Evolutionary conservation across 2,888 invertebrate genomes (phyloP).

Genomic region (Timema cristinae): DNA sequence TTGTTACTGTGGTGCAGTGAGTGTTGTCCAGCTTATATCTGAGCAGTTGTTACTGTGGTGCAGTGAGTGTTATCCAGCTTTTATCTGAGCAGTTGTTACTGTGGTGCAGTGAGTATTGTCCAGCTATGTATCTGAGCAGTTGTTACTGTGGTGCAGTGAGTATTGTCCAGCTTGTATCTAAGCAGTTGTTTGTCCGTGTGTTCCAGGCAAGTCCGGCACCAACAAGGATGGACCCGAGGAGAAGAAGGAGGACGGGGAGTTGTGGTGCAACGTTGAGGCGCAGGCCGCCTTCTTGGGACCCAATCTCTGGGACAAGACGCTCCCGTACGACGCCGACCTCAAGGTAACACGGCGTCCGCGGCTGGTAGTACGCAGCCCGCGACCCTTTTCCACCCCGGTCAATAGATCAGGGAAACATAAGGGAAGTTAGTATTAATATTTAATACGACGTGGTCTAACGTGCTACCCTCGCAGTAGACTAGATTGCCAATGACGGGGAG

Average conservation of each 20-base stretch:
- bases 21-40: not conserved
- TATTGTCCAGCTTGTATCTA: not conserved
- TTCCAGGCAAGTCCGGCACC: conserved; percentile 37
- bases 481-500: too few species aligned
- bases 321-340: conserved; percentile 90
- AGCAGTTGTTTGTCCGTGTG: not conserved
- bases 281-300: conserved; percentile 95
- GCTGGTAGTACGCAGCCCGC: not conserved
- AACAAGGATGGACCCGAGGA: conserved; percentile 38
- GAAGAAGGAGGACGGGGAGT: conserved; percentile 45
- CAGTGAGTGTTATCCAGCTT: not conserved
- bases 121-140: not conserved
- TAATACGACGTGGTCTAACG: not conserved
- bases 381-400: not conserved
- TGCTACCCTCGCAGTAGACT: not conserved
- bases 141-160: not conserved
- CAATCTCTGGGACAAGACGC: conserved; percentile 92
- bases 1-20: not conserved
- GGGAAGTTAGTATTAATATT: too few species aligned
- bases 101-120: not conserved
- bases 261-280: conserved; percentile 83
- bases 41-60: not conserved
- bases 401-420: too few species aligned
- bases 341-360: conserved; percentile 66
- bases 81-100: not conserved